Conservation (phyloP, 1,140 invertebrate genomes). For the Saccostrea glomerata region DNA sequence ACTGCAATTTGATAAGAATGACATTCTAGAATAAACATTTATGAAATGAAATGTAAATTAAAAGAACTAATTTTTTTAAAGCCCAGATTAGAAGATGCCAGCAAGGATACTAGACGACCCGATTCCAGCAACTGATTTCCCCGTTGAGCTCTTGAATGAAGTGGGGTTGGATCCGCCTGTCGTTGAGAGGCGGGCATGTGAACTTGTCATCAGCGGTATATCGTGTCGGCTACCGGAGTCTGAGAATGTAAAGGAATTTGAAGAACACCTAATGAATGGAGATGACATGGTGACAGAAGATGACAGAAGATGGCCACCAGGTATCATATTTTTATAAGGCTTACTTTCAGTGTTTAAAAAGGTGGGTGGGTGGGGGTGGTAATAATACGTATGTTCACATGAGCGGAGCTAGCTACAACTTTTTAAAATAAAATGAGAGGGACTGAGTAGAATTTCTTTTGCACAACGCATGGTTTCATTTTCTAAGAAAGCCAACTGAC, state of each 20-base stretch:
- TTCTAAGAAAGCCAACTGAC: no score
- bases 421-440: no score
- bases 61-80: neutral
- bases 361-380: neutral
- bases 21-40: neutral
- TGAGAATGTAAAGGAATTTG: constrained; percentile 92
- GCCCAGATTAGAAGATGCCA: neutral
- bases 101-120: constrained; percentile 36
- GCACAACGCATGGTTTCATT: no score
- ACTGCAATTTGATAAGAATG: no score
- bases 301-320: constrained; percentile 88
- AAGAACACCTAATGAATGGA: constrained; percentile 89
- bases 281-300: constrained; percentile 94
- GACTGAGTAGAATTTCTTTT: no score
- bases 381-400: no score
- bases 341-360: neutral
- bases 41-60: neutral
- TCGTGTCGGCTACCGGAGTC: constrained; percentile 94
- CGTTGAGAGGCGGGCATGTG: constrained; percentile 70
- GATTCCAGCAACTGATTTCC: constrained; percentile 9
- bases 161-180: neutral
- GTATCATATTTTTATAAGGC: constrained; percentile 68
- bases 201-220: constrained; percentile 93
- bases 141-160: neutral
- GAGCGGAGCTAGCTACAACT: no score